Conservation (phyloP, 2,113 vertebrate species). For the Rhinolophus ferrumequinum region DNA sequence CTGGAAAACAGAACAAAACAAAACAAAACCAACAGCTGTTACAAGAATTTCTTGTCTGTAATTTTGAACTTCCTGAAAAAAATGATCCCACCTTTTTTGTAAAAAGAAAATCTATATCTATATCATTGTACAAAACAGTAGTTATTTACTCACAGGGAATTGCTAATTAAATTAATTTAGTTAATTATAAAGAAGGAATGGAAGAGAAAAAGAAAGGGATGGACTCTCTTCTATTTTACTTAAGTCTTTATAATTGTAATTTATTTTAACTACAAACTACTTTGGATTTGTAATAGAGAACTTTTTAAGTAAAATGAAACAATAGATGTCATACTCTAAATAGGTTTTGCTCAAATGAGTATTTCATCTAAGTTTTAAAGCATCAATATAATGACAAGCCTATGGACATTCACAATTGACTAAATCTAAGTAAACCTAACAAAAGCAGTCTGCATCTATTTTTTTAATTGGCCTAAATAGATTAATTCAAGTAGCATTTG, state of each 20-base stretch:
- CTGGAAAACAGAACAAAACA: background rate
- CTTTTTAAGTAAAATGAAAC: background rate
- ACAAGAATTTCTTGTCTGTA: background rate
- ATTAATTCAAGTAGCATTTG: background rate
- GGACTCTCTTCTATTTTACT: background rate
- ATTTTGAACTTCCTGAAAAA: background rate
- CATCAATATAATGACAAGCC: background rate
- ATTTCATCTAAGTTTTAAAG: background rate
- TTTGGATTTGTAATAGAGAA: background rate
- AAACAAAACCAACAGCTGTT: background rate
- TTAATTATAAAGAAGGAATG: background rate
- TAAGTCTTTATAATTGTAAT: background rate
- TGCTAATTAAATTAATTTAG: background rate
- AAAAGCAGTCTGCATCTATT: background rate
- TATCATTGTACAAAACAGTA: background rate
- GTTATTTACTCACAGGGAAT: background rate
- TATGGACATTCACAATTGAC: background rate
- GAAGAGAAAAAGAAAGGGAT: background rate
- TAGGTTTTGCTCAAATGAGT: background rate
- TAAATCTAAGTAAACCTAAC: slow-evolving; percentile 35
- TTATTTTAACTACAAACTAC: background rate
- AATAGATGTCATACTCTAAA: background rate
- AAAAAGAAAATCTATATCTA: background rate
- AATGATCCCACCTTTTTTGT: background rate
- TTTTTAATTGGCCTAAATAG: background rate